Conservation (phyloP, 2,113 vertebrate species). For the Heliornis fulica region DNA sequence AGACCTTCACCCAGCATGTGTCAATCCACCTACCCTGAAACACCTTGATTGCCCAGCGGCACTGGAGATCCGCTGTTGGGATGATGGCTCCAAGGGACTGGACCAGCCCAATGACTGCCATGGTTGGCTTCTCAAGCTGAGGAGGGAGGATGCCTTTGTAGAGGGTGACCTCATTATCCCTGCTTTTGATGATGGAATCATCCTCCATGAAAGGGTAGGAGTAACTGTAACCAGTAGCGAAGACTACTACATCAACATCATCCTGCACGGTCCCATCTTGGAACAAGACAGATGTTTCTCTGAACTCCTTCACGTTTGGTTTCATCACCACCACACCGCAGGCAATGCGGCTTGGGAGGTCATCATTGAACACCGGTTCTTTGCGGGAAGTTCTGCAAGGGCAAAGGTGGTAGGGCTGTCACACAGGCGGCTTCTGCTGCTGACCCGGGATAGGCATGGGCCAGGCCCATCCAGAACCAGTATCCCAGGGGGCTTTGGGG, state of each 20-base stretch:
- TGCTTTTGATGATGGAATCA: constrained; percentile 67
- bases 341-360: constrained; percentile 79
- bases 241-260: constrained; percentile 79
- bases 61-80: constrained; percentile 81
- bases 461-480: background rate
- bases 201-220: constrained; percentile 79
- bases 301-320: constrained; percentile 77
- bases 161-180: constrained; percentile 70
- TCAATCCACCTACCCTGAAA: constrained; percentile 75
- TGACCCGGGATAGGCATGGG: background rate
- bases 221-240: constrained; percentile 83
- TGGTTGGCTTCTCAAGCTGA: constrained; percentile 73
- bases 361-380: constrained; percentile 78
- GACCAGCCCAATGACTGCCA: constrained; percentile 84
- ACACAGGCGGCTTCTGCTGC: background rate
- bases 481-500: fast-evolving
- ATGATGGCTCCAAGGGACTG: constrained; percentile 76
- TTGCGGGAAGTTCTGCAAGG: constrained; percentile 70
- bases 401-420: background rate
- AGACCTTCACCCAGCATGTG: background rate
- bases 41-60: constrained; percentile 79
- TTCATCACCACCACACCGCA: constrained; percentile 79
- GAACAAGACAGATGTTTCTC: constrained; percentile 75
- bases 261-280: constrained; percentile 81
- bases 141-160: constrained; percentile 83